phyloP scores from a whole-genome alignment of 1,140 invertebrate species.

The Druon quercuslanigerum region DNA sequence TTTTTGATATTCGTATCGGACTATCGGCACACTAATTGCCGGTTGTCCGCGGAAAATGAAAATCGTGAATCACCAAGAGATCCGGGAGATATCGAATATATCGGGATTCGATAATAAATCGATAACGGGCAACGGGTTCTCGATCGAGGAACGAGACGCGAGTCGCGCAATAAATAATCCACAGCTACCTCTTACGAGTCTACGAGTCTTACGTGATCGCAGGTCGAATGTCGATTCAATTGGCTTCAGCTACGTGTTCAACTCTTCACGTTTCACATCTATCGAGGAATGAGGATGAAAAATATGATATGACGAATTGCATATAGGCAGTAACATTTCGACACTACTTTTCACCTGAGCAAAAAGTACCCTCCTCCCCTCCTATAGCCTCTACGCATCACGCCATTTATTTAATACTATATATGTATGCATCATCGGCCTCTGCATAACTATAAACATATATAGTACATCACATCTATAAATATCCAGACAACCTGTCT shows the following conservation, averaged over 20 bases:
- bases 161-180: too few species aligned
- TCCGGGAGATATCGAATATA: not conserved
- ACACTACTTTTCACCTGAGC: not conserved
- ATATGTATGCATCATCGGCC: too few species aligned
- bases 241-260: not conserved
- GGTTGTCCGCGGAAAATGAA: conserved; percentile 13
- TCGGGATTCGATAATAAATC: conserved; percentile 22
- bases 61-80: conserved; percentile 8
- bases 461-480: too few species aligned
- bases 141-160: not conserved
- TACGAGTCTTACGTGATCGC: conserved; percentile 9
- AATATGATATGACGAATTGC: conserved; percentile 2
- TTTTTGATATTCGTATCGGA: too few species aligned
- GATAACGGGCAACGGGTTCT: not conserved
- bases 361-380: too few species aligned
- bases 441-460: too few species aligned
- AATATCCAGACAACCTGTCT: not conserved
- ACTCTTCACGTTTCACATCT: not conserved
- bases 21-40: conserved; percentile 12
- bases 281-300: not conserved
- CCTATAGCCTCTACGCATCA: not conserved
- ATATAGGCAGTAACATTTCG: not conserved
- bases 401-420: too few species aligned
- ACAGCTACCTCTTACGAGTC: not conserved
- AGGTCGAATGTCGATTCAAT: not conserved